Base-by-base conservation (phyloP, 2,113 vertebrate genomes). In the Podocnemis expansa region DNA sequence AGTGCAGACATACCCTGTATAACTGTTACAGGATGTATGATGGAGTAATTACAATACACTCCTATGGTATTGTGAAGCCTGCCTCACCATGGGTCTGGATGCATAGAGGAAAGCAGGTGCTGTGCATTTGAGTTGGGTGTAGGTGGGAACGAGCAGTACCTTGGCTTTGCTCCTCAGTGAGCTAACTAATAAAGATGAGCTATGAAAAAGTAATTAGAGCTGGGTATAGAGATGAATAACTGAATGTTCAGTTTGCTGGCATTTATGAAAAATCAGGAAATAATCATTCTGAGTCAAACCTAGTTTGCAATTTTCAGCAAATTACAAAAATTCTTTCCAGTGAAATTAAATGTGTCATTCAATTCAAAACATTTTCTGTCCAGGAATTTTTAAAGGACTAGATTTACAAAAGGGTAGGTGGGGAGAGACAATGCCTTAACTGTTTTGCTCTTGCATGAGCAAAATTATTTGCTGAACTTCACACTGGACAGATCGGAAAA, bases 371-470 rank as follows among this genome's bases (percentile, higher is more conserved):
- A 38, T 70, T n/a, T 70, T n/a, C 34, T 70, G n/a, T 70, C 63
- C n/a, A 38, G n/a, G n/a, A 34, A 10, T 70, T 70, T 70, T n/a
- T 38, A 38, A 67, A 67, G 60, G 16, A 67, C 16, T n/a, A n/a
- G 17, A 70, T 70, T 70, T 34, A 70, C 19, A n/a, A 38, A 70
- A 70, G 10, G 47, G 47, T 47, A 10, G 47, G 49, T 2, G 4
- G 34, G n/a, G n/a, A 8, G 21, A 47, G 34, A 12, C 12, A 80
- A 19, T 73, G 90, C 87, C 38, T 5, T 49, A 55, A 27, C 4
- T 1, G 0, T 73, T 88, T 5, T 79, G 14, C 78, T 27, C 56
- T 31, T 1, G n/a, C 27, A 49, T n/a, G 56, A 5, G 10, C 10
- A 51, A 11, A 49, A 76, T 34, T 82, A 3, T 78, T 25, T 76